These are phyloP conservation scores for Carapus acus DNA, from an alignment of 2,797 vertebrate species.

Conservation along the genomic window DNA sequence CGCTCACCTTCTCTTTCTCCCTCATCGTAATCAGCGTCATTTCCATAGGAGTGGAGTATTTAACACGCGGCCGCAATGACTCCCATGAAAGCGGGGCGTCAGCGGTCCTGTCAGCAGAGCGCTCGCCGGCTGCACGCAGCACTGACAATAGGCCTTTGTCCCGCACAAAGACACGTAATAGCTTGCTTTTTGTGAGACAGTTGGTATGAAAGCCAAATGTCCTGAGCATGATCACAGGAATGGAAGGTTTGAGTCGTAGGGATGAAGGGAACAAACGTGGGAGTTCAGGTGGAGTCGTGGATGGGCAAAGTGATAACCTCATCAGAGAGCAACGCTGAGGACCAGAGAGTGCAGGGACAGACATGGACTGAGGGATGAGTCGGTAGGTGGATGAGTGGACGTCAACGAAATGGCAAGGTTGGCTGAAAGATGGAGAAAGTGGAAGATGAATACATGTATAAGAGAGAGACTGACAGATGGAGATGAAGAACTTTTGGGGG, in stretches of 20 bases:
- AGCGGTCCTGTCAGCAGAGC: constrained; percentile 5
- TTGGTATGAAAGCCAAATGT: background rate
- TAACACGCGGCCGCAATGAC: constrained; percentile 7
- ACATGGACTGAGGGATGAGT: too few species aligned
- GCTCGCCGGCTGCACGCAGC: background rate
- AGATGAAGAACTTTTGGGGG: too few species aligned
- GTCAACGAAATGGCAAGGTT: too few species aligned
- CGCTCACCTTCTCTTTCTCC: background rate
- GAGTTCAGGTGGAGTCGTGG: too few species aligned
- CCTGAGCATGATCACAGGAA: constrained; percentile 2
- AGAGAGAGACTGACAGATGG: too few species aligned
- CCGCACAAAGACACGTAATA: constrained; percentile 9
- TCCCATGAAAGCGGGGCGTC: constrained; percentile 22
- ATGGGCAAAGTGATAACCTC: too few species aligned
- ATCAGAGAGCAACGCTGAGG: too few species aligned
- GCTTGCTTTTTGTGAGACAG: background rate
- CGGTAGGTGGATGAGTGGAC: too few species aligned
- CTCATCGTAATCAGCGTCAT: too few species aligned
- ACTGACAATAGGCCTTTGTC: constrained; percentile 1
- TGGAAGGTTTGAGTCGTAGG: background rate
- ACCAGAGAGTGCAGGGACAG: too few species aligned
- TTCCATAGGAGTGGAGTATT: constrained; percentile 6
- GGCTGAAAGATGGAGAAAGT: too few species aligned
- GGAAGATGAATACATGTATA: too few species aligned
- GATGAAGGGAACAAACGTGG: constrained; percentile 1